Evolutionary conservation across 2,888 invertebrate genomes (phyloP).

Genomic region (Limnephilus rhombicus): DNA sequence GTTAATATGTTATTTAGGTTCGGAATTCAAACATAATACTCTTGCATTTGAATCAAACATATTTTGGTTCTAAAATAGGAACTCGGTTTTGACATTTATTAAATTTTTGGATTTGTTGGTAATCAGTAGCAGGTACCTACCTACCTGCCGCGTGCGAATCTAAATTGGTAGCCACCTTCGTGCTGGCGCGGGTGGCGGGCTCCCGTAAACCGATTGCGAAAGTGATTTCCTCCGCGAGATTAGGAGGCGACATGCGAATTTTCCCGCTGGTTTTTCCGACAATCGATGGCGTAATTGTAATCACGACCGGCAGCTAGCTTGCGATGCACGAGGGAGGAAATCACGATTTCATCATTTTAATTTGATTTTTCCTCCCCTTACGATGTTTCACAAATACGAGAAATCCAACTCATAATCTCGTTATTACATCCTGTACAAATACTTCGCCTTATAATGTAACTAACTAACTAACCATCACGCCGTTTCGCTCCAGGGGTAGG

Average conservation of each 20-base stretch:
- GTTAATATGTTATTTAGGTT: too few relatives aligned
- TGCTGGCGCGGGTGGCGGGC: background rate
- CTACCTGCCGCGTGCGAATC: background rate
- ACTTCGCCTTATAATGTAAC: background rate
- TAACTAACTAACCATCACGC: too few relatives aligned
- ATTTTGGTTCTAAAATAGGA: too few relatives aligned
- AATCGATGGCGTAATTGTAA: constrained; percentile 34
- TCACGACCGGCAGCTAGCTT: background rate
- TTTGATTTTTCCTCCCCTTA: too few relatives aligned
- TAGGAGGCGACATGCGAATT: constrained; percentile 28
- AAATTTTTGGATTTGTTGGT: too few relatives aligned
- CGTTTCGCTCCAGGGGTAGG: too few relatives aligned
- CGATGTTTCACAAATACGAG: background rate
- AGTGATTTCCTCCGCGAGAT: constrained; percentile 39
- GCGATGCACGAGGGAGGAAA: background rate
- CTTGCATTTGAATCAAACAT: too few relatives aligned
- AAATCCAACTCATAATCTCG: background rate
- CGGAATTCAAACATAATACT: too few relatives aligned
- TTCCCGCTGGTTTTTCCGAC: constrained; percentile 1
- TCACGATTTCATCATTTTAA: background rate
- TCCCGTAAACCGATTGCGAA: constrained; percentile 18
- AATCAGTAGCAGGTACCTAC: too few relatives aligned
- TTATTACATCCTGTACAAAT: background rate
- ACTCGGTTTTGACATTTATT: too few relatives aligned
- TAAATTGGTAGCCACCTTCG: background rate